Evolutionary conservation across 2,888 invertebrate species (phyloP), one percentile per base, ranked within the genome.

Genomic region (Blera fallax): DNA sequence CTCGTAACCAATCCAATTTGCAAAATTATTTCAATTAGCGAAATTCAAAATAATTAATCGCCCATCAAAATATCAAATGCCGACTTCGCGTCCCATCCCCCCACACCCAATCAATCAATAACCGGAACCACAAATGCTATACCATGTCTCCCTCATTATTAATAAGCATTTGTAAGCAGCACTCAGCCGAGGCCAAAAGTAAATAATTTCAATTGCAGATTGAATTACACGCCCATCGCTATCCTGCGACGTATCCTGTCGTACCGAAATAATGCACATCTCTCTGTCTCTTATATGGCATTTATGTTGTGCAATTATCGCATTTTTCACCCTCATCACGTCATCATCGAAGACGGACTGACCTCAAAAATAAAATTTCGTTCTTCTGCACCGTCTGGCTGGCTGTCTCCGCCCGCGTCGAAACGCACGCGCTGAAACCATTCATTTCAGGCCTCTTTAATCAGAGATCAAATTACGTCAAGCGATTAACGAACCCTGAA

Each of bases 401-500:
- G 78, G 43, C 52, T 32, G 10, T 0, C 5, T 50, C 45, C 79
- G 21, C 67, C 72, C 65, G 52, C 79, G 64, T 58, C 45, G 54
- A 60, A n/a, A 62, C 43, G 64, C 73, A 73, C 62, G 67, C 79
- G 73, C 79, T 79, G 64, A 79, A 79, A 69, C 69, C 84, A 84
- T 84, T 74, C 11, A 64, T 79, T 74, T 79, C 8, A 40, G 40
- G 29, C 8, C 29, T 48, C 43, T 37, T 69, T 89, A 89, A 89
- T 89, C 89, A 88, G 87, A 88, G 88, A 89, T 89, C 89, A 87
- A 89, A 88, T 89, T 89, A 89, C 89, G 87, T 88, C 74, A 87
- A 87, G 87, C 90, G 91, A 90, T 91, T 91, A 90, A 90, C 89
- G 90, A 89, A 90, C 80, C 80, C 56, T 79, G 74, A 84, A 74